Conservation (phyloP, 2,113 vertebrate species). For the Sula dactylatra region DNA sequence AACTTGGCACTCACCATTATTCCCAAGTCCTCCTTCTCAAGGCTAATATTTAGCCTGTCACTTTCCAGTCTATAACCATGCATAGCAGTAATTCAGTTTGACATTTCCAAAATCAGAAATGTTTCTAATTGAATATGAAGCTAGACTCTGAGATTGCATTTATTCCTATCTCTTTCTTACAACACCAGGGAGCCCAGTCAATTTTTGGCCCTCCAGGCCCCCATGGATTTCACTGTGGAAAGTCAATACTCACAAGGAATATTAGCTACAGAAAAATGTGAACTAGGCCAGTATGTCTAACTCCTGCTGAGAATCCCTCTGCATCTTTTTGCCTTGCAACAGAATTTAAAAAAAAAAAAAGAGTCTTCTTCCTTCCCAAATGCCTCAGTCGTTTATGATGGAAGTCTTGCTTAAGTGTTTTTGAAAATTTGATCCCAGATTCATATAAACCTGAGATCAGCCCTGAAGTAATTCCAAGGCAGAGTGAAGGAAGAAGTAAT, state of each 20-base stretch:
- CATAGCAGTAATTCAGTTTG: neutral
- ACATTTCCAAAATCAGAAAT: neutral
- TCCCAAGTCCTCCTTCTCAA: neutral
- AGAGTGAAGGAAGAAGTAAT: neutral
- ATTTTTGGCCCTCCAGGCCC: neutral
- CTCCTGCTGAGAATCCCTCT: neutral
- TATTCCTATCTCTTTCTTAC: neutral
- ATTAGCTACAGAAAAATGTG: neutral
- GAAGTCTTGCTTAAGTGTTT: neutral
- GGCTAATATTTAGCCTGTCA: neutral
- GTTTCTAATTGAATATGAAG: neutral
- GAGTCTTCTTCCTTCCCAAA: neutral
- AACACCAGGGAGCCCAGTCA: neutral
- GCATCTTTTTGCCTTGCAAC: neutral
- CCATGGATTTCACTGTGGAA: neutral
- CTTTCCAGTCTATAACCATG: rapidly evolving
- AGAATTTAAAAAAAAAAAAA: neutral
- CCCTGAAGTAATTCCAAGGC: neutral
- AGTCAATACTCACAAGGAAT: neutral
- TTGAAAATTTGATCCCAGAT: neutral
- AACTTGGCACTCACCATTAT: rapidly evolving
- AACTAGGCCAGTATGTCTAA: neutral
- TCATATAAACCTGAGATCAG: neutral
- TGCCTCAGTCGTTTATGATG: neutral
- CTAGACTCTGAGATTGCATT: neutral